Conservation (phyloP, 2,797 vertebrate species). For the Masticophis lateralis region DNA sequence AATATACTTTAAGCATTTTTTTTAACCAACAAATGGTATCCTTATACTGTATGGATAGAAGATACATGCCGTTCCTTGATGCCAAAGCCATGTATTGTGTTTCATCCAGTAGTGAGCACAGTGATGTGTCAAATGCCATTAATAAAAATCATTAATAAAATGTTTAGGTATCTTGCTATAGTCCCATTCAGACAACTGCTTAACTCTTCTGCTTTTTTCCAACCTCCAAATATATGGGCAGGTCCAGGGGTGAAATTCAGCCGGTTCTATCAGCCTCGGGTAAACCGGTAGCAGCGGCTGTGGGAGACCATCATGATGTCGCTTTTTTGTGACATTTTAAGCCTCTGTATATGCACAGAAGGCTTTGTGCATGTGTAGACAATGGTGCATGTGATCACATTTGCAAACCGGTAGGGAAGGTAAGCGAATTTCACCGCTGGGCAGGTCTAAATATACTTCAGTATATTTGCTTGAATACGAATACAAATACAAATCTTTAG, state of each 20-base stretch:
- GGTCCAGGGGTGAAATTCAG: too few relatives aligned
- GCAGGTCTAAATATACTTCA: neutral
- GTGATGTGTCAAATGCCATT: neutral
- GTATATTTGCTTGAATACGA: neutral
- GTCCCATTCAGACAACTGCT: neutral
- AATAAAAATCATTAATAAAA: neutral
- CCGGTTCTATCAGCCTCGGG: too few relatives aligned
- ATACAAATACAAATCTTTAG: too few relatives aligned
- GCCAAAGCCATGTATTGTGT: neutral
- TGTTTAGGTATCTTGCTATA: neutral
- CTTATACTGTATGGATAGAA: neutral
- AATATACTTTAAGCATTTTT: neutral
- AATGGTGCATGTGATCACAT: too few relatives aligned
- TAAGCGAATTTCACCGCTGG: too few relatives aligned
- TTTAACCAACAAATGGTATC: neutral
- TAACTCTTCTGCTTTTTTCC: neutral
- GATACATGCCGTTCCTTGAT: neutral
- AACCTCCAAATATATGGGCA: neutral
- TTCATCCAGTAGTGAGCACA: neutral
- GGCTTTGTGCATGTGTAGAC: too few relatives aligned
- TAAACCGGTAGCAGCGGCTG: too few relatives aligned
- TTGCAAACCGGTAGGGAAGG: too few relatives aligned
- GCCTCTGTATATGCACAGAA: too few relatives aligned
- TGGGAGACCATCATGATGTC: too few relatives aligned
- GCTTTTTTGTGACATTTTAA: too few relatives aligned